Percentiles rank a stretch among this genome's conserved stretches.
Conservation (phyloP, 2,888 invertebrate species). For the Candidula unifasciata region DNA sequence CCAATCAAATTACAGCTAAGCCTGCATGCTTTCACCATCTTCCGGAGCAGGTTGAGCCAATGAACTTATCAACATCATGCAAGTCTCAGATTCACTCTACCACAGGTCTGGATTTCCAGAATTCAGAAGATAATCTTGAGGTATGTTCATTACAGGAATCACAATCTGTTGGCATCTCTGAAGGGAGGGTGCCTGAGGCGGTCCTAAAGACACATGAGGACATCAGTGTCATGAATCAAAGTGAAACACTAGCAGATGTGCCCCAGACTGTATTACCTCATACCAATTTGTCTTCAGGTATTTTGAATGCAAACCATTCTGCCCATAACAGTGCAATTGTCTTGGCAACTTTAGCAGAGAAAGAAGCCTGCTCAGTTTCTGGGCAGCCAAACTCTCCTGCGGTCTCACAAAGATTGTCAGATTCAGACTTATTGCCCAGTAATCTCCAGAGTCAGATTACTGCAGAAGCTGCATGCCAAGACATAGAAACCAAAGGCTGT, state of each 20-base stretch:
- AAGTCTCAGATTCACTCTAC: constrained; percentile 14
- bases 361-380: neutral
- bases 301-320: neutral
- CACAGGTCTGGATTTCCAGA: neutral
- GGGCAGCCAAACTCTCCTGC: neutral
- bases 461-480: neutral
- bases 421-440: neutral
- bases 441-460: neutral
- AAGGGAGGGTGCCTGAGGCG: neutral
- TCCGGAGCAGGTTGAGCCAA: constrained; percentile 48
- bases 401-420: neutral
- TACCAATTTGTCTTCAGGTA: neutral
- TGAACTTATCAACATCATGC: constrained; percentile 47
- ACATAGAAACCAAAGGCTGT: neutral
- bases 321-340: neutral
- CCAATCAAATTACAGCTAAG: neutral
- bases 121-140: neutral
- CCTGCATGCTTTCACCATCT: constrained; percentile 17
- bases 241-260: neutral
- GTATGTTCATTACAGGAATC: neutral
- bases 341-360: neutral
- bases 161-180: neutral
- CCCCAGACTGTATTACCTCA: neutral
- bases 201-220: neutral
- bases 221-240: neutral